A percentile compares a stretch with the other conserved stretches of the same genome.
Evolutionary conservation across 2,888 invertebrate species (phyloP).

Genomic region (Metopia argyrocephala): DNA sequence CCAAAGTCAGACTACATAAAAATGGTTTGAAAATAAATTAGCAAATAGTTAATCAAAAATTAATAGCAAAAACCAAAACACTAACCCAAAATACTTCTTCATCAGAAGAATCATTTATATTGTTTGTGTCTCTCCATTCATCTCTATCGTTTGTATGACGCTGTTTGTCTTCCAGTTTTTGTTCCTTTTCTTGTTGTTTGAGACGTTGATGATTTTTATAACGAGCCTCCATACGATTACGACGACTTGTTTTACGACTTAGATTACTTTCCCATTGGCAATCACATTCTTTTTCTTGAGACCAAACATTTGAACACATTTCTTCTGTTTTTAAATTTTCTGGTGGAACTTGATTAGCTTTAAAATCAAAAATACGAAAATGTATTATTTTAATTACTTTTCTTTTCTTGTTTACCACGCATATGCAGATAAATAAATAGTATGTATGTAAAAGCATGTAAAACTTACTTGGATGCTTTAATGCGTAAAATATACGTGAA

Average conservation of each 20-base stretch:
- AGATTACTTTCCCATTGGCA: conserved; percentile 81
- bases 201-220: conserved; percentile 69
- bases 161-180: conserved; percentile 29
- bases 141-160: conserved; percentile 11
- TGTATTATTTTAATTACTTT: no score
- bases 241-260: conserved; percentile 77
- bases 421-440: neutral
- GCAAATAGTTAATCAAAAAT: neutral
- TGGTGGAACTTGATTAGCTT: conserved; percentile 71
- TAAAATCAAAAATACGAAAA: neutral
- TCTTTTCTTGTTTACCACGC: no score
- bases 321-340: conserved; percentile 81
- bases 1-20: conserved; percentile 70
- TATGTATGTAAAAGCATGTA: neutral
- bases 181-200: conserved; percentile 59
- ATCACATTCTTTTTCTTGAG: conserved; percentile 80
- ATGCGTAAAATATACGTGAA: conserved; percentile 74
- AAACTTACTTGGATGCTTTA: conserved; percentile 69
- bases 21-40: conserved; percentile 15
- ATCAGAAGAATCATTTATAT: conserved; percentile 57
- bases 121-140: conserved; percentile 50
- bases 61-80: neutral
- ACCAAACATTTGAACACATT: conserved; percentile 82
- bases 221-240: conserved; percentile 77
- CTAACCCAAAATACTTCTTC: conserved; percentile 73